These are phyloP conservation scores for Gyrodactylus salaris DNA, from an alignment of 1,140 invertebrate species.

Conservation along the genomic window DNA sequence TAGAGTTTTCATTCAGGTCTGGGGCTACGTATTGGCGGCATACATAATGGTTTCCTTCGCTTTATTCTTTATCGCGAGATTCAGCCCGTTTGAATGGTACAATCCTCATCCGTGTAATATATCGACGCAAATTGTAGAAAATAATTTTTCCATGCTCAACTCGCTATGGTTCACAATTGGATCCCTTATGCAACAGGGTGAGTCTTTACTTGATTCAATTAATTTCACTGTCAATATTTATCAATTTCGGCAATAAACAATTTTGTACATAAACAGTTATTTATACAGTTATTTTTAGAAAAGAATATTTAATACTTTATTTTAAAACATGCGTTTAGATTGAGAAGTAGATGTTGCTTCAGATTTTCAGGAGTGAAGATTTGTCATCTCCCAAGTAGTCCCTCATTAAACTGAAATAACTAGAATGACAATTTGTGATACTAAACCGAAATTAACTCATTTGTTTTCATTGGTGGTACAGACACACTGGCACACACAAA, in stretches of 20 bases:
- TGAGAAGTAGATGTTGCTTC: background rate
- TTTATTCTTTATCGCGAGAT: constrained; percentile 39
- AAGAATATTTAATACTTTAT: too few species aligned
- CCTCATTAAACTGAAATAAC: too few species aligned
- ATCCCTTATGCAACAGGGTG: constrained; percentile 21
- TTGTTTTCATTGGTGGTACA: too few species aligned
- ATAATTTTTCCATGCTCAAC: constrained; percentile 26
- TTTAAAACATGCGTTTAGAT: too few species aligned
- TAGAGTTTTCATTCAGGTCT: constrained; percentile 24
- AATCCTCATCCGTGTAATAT: constrained; percentile 23
- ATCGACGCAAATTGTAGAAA: constrained; percentile 27
- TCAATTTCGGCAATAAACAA: background rate
- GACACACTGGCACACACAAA: too few species aligned
- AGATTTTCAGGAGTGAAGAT: too few species aligned
- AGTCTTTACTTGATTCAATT: too few species aligned
- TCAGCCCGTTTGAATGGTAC: constrained; percentile 74
- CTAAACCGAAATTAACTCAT: background rate
- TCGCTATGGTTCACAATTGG: constrained; percentile 20
- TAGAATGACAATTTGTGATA: too few species aligned
- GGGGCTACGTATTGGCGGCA: constrained; percentile 16
- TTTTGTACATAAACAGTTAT: background rate
- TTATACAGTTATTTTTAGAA: background rate
- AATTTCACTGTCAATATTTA: too few species aligned
- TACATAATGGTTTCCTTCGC: constrained; percentile 52
- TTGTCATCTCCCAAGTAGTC: too few species aligned